Base-by-base conservation (phyloP, 2,113 vertebrate species). In the Onychorhynchus coronatus region DNA sequence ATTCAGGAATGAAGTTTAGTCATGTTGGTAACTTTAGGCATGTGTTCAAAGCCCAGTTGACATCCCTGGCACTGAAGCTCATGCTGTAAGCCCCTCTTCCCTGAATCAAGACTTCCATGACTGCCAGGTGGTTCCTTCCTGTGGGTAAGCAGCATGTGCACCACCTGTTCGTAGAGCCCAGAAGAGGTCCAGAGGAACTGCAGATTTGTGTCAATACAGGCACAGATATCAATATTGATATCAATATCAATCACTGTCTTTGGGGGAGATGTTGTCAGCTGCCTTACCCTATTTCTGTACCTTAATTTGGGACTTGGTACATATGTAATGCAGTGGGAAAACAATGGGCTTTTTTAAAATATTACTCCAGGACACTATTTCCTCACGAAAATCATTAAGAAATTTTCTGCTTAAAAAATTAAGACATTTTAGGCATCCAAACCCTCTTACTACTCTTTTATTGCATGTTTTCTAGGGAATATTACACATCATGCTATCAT, bases 81-180 rank as follows among this genome's bases (percentile, higher is more conserved):
- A 0, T 37, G 16, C 44, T 59, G 14, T 14, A 41, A 75, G 14
- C 15, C 30, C 53, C 63, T 83, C 59, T 83, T 65, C 22, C 23
- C 14, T n/a, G 23, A 75, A 30, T 31, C 41, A 30, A 66, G 50
- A 28, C 44, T 79, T 59, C 53, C 42, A 41, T 1, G 5, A 46
- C 56, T 83, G 44, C 18, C 8, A 4, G 16, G 6, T 21, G 50
- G 81, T 52, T 66, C 44, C 37, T 46, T 66, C 44, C 37, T 47
- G n/a, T 0, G 0, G n/a, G 35, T 41, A 25, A 77, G 14, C 23
- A 7, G 7, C 1, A 0, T 6, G 42, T 85, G 35, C 30, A n/a
- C 7, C 0, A 0, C 17, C 23, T 15, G 4, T 13, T 81, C 47
- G 28, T 19, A 66, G 42, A 85, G 24, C 23, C n/a, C 21, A 2